Percentiles rank a stretch among this genome's conserved stretches.
Evolutionary conservation across 2,888 invertebrate species (phyloP).

Genomic region (Anodontia alba): DNA sequence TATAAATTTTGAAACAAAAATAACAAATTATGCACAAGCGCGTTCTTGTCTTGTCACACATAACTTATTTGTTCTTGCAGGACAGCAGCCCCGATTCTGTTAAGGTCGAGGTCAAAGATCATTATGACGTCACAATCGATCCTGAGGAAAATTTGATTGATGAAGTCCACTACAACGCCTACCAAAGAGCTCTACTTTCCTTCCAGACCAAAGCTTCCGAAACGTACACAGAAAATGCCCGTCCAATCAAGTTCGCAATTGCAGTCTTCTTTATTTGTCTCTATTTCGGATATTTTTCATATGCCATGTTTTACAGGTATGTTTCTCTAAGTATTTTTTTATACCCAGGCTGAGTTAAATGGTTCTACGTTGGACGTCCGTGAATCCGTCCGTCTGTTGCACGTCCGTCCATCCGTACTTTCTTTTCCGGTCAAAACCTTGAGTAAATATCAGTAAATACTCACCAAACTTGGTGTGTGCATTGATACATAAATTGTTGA

Average conservation of each 20-base stretch:
- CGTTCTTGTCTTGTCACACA: background rate
- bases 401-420: too few species aligned
- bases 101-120: background rate
- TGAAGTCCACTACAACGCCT: constrained; percentile 24
- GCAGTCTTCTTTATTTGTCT: constrained; percentile 28
- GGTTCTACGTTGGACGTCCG: too few species aligned
- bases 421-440: too few species aligned
- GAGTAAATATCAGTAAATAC: too few species aligned
- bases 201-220: constrained; percentile 11
- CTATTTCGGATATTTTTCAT: constrained; percentile 60
- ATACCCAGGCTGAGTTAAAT: too few species aligned
- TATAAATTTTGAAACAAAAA: background rate
- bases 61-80: background rate
- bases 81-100: background rate
- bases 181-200: constrained; percentile 30
- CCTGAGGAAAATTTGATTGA: background rate
- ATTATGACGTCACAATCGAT: background rate
- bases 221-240: constrained; percentile 21
- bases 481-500: too few species aligned
- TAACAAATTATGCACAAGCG: background rate
- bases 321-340: background rate
- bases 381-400: too few species aligned
- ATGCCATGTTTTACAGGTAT: constrained; percentile 60
- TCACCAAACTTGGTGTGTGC: too few species aligned
- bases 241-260: constrained; percentile 20